Evolutionary conservation across 2,888 invertebrate species (phyloP).

Genomic region (Cosmorhoe ocellata): DNA sequence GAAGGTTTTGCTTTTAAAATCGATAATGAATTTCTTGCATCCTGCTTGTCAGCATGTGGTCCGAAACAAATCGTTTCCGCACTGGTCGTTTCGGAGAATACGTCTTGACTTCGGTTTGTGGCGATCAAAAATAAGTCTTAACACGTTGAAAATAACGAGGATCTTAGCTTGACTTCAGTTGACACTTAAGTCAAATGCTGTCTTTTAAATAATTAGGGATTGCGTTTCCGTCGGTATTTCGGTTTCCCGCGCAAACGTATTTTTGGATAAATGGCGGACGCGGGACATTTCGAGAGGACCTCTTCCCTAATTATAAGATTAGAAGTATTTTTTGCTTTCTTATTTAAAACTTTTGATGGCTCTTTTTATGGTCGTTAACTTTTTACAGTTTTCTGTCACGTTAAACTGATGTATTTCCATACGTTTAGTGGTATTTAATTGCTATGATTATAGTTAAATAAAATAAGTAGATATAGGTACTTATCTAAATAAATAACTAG

Average conservation of each 20-base stretch:
- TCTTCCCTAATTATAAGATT: conserved; percentile 24
- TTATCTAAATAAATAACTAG: too few relatives aligned
- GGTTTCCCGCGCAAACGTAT: conserved; percentile 73
- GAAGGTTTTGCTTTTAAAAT: conserved; percentile 60
- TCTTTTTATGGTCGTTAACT: conserved; percentile 6
- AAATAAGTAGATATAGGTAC: too few relatives aligned
- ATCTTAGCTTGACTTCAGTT: conserved; percentile 22
- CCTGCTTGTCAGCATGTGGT: conserved; percentile 76
- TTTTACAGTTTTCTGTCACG: conserved; percentile 2
- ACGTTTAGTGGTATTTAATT: too few relatives aligned
- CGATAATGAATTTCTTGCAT: conserved; percentile 74
- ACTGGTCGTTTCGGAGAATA: conserved; percentile 29
- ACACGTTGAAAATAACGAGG: rapidly evolving
- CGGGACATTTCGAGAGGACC: conserved; percentile 35
- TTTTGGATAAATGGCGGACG: conserved; percentile 54
- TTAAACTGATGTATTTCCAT: not conserved
- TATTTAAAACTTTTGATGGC: conserved; percentile 17
- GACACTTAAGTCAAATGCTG: conserved; percentile 30
- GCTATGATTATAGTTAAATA: too few relatives aligned
- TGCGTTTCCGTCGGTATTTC: conserved; percentile 67
- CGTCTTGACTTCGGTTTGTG: conserved; percentile 7
- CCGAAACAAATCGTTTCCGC: conserved; percentile 79
- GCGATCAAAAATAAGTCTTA: conserved; percentile 31
- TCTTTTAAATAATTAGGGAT: conserved; percentile 59
- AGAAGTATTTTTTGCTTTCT: conserved; percentile 37